Base-by-base conservation (phyloP, 2,888 invertebrate species). In the Colletes collaris region DNA sequence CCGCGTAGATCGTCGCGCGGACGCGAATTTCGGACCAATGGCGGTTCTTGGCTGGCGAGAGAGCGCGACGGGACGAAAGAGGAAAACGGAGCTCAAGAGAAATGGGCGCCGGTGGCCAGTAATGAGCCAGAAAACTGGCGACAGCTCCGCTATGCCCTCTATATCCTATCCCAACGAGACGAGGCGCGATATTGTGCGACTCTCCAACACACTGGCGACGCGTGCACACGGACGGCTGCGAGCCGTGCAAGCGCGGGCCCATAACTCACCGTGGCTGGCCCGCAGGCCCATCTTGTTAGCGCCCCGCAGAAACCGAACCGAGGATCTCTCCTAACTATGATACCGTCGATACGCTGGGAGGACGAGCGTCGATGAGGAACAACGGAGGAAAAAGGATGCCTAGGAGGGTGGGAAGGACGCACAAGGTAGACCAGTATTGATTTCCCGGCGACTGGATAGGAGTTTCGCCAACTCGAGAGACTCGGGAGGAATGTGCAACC, bases 101-200 rank as follows among this genome's bases (percentile, higher is more conserved):
- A 90, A 89, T 90, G 90, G 86, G 89, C 88, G 84, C 88, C 85
- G 83, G 89, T 87, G 89, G 88, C 84, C 89, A 89, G 92, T 92
- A 92, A 92, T 92, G 92, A 92, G 92, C 90, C 92, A 92, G 92
- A 92, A 92, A 92, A 92, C 92, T 92, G 92, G 89, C 91, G 92
- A 92, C 92, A 92, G 92, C 91, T 88, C 85, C 77, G 91, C 90
- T 91, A 91, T 90, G 89, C 87, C 88, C 86, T 75, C 88, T 87
- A 87, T 82, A 87, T 86, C 65, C 84, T 86, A 87, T 85, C 72
- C 81, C 85, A 86, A 86, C 84, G 88, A 88, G 87, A 88, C 82
- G 85, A 74, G 69, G 74, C 79, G 77, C 83, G 80, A 83, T 86
- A 79, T 83, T 83, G 78, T 67, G 70, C 80, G 85, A 72, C 81